Conservation (phyloP, 2,888 invertebrate genomes). For the Tineola bisselliella region DNA sequence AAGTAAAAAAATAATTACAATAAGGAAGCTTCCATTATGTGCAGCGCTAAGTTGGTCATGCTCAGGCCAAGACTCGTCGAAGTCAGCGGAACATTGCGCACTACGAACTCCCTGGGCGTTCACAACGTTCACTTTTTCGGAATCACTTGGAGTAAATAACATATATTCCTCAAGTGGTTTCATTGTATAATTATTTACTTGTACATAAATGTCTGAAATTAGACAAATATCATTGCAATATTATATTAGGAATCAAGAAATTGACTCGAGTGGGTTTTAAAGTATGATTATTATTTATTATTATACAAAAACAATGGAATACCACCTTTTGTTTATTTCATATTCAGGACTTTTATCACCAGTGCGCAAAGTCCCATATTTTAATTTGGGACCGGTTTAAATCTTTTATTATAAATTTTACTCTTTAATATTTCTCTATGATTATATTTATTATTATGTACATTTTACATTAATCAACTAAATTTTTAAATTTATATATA, state of each 20-base stretch:
- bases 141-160: slow-evolving; percentile 86
- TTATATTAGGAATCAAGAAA: slow-evolving; percentile 5
- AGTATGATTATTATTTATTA: no score
- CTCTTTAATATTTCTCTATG: no score
- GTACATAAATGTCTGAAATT: slow-evolving; percentile 80
- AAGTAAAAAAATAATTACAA: slow-evolving; percentile 31
- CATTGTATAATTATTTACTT: slow-evolving; percentile 83
- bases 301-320: no score
- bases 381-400: no score
- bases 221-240: neutral
- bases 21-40: slow-evolving; percentile 56
- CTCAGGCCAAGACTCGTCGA: slow-evolving; percentile 68
- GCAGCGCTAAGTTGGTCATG: slow-evolving; percentile 46
- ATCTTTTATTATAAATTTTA: no score
- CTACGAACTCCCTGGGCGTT: slow-evolving; percentile 87
- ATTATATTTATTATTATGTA: no score
- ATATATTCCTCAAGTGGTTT: slow-evolving; percentile 92
- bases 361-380: no score
- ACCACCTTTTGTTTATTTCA: no score
- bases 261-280: neutral
- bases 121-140: slow-evolving; percentile 86
- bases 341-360: no score
- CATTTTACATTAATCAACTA: no score
- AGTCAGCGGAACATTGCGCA: slow-evolving; percentile 85
- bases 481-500: no score